phyloP scores from a whole-genome alignment of 2,113 vertebrate genomes.

The Tychaedon coryphoeus region DNA sequence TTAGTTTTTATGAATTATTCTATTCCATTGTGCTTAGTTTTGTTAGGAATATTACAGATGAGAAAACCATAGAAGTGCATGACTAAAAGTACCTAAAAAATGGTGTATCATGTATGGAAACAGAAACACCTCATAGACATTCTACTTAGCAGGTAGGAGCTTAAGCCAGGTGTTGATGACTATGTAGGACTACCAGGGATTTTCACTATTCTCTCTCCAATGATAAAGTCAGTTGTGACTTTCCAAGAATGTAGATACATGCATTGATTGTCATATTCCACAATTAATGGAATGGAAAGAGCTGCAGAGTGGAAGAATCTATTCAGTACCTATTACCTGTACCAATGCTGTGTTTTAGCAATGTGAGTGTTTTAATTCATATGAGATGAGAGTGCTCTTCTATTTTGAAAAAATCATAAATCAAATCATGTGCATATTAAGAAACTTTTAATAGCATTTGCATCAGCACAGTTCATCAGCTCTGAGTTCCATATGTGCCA shows the following conservation, averaged over 20 bases:
- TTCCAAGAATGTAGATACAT: background rate
- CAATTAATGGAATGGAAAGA: background rate
- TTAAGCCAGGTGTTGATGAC: background rate
- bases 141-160: background rate
- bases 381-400: background rate
- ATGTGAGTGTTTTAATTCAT: background rate
- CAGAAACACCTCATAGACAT: background rate
- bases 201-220: background rate
- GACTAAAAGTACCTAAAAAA: background rate
- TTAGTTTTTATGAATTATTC: background rate
- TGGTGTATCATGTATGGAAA: background rate
- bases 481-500: constrained; percentile 14
- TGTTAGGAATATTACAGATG: background rate
- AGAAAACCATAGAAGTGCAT: background rate
- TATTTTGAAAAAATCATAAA: constrained; percentile 34
- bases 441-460: constrained; percentile 44
- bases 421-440: constrained; percentile 38
- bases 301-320: background rate
- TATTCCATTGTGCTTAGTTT: background rate
- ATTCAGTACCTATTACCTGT: background rate
- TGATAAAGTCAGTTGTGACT: background rate
- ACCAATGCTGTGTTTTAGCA: background rate
- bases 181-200: background rate
- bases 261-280: background rate
- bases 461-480: constrained; percentile 38